Conservation (phyloP, 2,888 invertebrate genomes). For the Epirrita christyi region DNA sequence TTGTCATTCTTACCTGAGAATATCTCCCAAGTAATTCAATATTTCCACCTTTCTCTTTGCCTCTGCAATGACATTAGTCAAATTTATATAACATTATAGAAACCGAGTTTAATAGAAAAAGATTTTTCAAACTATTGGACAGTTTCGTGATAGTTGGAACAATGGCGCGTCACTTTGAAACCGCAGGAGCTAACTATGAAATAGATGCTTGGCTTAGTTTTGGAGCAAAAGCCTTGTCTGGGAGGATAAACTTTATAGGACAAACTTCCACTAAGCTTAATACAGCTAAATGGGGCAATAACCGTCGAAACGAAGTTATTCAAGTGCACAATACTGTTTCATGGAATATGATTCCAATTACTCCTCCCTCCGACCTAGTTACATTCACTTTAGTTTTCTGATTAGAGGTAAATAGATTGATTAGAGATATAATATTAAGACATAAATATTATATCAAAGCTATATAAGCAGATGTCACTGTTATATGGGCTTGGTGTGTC, state of each 20-base stretch:
- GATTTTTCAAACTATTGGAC: conserved; percentile 23
- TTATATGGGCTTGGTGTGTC: too few species aligned
- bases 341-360: too few species aligned
- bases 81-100: too few species aligned
- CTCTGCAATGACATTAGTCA: conserved; percentile 26
- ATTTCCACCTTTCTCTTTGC: conserved; percentile 51
- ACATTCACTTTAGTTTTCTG: too few species aligned
- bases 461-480: too few species aligned
- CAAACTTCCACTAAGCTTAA: conserved; percentile 12
- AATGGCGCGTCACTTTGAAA: conserved; percentile 28
- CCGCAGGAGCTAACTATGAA: conserved; percentile 33
- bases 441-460: too few species aligned
- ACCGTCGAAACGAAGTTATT: neutral
- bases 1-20: conserved; percentile 33
- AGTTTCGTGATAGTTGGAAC: conserved; percentile 24
- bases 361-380: too few species aligned
- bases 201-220: conserved; percentile 30
- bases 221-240: conserved; percentile 21
- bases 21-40: conserved; percentile 46
- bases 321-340: neutral
- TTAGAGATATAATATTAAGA: too few species aligned
- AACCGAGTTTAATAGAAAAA: neutral
- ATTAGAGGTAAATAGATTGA: too few species aligned
- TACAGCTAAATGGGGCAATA: conserved; percentile 5
- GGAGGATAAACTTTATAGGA: conserved; percentile 8